Evolutionary conservation across 2,797 vertebrate species (phyloP).

Genomic region (Sardinella longiceps): DNA sequence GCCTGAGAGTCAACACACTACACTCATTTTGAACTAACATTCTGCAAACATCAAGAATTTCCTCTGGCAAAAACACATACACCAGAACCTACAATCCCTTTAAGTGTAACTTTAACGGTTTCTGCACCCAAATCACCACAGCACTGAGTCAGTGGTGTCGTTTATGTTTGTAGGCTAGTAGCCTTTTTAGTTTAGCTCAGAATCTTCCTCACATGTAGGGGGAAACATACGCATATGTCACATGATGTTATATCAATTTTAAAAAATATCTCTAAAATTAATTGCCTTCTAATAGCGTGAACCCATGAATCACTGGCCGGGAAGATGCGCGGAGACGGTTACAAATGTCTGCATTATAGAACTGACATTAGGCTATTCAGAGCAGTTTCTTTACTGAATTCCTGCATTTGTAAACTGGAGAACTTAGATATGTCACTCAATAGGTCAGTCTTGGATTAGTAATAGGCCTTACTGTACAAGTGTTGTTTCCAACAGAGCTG

Average conservation of each 20-base stretch:
- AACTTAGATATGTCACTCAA: no score
- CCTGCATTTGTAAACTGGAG: no score
- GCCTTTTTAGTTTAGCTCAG: no score
- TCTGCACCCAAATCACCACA: background rate
- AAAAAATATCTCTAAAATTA: background rate
- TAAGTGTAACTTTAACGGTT: slow-evolving; percentile 18
- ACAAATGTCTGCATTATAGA: no score
- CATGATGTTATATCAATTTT: background rate
- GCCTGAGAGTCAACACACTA: background rate
- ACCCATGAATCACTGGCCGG: background rate
- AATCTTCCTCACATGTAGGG: no score
- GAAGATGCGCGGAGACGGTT: background rate
- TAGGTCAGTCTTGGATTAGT: no score
- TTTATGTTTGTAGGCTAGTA: background rate
- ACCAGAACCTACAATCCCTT: slow-evolving; percentile 18
- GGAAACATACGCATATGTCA: no score
- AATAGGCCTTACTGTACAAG: no score
- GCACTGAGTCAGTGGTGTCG: background rate
- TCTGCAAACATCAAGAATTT: background rate
- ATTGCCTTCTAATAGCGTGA: background rate
- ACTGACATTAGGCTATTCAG: no score
- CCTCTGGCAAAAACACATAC: slow-evolving; percentile 12
- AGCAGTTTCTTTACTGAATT: background rate
- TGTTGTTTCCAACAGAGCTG: background rate
- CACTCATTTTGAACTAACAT: slow-evolving; percentile 4